Conservation (phyloP, 2,888 invertebrate genomes). For the Euphydryas editha region DNA sequence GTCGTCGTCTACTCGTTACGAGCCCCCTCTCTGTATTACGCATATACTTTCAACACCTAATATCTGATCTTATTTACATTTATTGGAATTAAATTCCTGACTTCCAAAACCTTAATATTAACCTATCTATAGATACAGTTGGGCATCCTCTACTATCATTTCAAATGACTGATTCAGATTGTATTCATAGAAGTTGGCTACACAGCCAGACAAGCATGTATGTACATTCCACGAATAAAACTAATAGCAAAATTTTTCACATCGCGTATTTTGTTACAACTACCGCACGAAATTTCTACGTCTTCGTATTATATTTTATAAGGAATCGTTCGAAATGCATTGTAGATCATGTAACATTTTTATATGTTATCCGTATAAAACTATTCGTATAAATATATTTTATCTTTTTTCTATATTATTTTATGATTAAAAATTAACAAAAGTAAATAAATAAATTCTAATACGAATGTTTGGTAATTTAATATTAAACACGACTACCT, state of each 20-base stretch:
- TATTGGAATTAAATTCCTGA: not conserved
- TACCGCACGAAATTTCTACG: not conserved
- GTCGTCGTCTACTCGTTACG: slow-evolving; percentile 63
- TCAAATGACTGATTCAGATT: slow-evolving; percentile 31
- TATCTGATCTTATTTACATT: not conserved
- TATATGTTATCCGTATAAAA: not conserved
- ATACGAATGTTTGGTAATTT: too few species aligned
- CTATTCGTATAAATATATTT: not conserved
- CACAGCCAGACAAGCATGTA: slow-evolving; percentile 30
- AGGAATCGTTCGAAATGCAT: not conserved
- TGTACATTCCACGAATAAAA: slow-evolving; percentile 30
- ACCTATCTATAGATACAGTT: slow-evolving; percentile 18
- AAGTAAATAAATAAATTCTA: too few species aligned
- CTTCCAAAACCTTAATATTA: not conserved
- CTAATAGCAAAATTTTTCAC: slow-evolving; percentile 20
- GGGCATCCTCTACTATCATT: not conserved
- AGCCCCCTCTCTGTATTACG: slow-evolving; percentile 36
- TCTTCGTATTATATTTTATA: not conserved
- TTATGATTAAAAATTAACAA: too few species aligned
- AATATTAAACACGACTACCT: too few species aligned
- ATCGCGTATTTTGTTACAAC: slow-evolving; percentile 23
- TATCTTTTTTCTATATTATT: not conserved
- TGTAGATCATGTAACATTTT: not conserved
- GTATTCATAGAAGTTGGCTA: slow-evolving; percentile 26
- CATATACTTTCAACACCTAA: slow-evolving; percentile 33